A percentile compares a stretch with the other conserved stretches of the same genome.
phyloP scores from a whole-genome alignment of 1,140 invertebrate genomes.

The Spodoptera frugiperda region DNA sequence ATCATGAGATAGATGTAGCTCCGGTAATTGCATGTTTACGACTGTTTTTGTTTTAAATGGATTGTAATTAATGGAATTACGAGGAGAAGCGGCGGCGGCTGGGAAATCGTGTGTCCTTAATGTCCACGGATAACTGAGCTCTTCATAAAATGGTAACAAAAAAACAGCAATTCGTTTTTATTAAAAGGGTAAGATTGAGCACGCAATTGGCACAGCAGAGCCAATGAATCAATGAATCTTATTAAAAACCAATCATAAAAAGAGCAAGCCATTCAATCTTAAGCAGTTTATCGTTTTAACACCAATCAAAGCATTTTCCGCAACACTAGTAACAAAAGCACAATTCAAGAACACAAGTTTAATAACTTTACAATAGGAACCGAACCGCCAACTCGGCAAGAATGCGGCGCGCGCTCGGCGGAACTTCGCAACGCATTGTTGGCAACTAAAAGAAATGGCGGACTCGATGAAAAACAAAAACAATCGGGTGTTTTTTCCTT shows the following conservation, averaged over 20 bases:
- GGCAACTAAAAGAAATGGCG: conserved; percentile 18
- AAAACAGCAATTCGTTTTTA: no score
- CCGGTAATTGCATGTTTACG: conserved; percentile 20
- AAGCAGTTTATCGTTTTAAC: background rate
- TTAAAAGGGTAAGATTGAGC: no score
- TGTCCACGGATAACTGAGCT: background rate
- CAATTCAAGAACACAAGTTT: conserved; percentile 17
- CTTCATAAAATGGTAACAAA: no score
- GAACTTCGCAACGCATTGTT: conserved; percentile 30
- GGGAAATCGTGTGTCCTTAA: background rate
- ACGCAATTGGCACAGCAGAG: no score
- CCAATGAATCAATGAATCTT: no score
- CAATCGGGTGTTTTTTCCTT: conserved; percentile 3
- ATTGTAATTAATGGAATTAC: conserved; percentile 7
- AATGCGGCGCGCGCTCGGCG: conserved; percentile 3
- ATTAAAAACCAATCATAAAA: no score
- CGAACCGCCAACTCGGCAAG: background rate
- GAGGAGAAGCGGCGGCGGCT: background rate
- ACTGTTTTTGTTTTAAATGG: conserved; percentile 15
- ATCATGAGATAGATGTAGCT: conserved; percentile 20
- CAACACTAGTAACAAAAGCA: conserved; percentile 1
- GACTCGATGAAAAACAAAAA: conserved; percentile 29
- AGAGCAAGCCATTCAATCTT: no score
- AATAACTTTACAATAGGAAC: conserved; percentile 18
- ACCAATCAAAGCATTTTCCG: background rate